Evolutionary conservation across 2,797 vertebrate species (phyloP).

Genomic region (Orientallactaga sibirica): DNA sequence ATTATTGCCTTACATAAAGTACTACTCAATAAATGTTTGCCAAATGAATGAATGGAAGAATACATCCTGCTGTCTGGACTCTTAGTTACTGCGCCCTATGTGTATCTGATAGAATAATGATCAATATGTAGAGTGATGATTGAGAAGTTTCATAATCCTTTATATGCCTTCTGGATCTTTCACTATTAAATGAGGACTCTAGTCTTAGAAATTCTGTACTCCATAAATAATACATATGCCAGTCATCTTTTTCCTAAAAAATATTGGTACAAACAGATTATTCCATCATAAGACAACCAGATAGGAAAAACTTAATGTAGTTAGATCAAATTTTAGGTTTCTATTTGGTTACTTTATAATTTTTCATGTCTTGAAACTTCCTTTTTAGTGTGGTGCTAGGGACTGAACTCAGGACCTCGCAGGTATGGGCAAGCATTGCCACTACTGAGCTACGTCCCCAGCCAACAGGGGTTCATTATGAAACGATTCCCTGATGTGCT

Average conservation of each 20-base stretch:
- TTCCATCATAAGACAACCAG: not conserved
- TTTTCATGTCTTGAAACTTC: not conserved
- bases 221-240: not conserved
- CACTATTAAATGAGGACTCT: not conserved
- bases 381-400: not conserved
- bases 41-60: not conserved
- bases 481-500: not conserved
- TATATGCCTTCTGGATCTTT: not conserved
- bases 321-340: not conserved
- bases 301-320: not conserved
- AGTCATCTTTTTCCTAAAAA: not conserved
- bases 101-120: not conserved
- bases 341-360: not conserved
- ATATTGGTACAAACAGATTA: slow-evolving; percentile 1
- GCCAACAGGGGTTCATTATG: not conserved
- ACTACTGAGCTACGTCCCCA: not conserved
- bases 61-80: not conserved
- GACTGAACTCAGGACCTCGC: not conserved
- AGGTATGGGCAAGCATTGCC: not conserved
- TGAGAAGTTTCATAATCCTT: not conserved
- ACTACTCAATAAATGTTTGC: not conserved
- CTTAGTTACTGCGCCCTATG: not conserved
- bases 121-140: not conserved
- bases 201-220: not conserved
- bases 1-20: not conserved